These are phyloP conservation scores for Acanthococcus lagerstroemiae DNA, from an alignment of 2,888 invertebrate species.

Conservation along the genomic window DNA sequence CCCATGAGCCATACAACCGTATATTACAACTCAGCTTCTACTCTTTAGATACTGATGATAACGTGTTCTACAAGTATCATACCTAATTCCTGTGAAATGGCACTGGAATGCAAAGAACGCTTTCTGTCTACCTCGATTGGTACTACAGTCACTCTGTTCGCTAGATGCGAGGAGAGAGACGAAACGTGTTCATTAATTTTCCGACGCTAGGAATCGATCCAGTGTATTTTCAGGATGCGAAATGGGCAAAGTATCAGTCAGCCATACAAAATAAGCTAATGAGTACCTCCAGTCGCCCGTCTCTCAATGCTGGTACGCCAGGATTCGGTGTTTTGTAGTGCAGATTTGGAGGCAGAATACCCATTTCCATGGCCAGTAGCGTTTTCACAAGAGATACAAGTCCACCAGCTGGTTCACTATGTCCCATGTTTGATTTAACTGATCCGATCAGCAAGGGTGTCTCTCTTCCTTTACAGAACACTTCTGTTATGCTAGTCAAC, in stretches of 20 bases:
- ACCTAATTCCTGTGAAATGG: no score
- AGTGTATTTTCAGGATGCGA: no score
- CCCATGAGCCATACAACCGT: no score
- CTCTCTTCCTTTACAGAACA: constrained; percentile 59
- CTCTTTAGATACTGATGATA: no score
- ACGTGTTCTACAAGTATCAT: no score
- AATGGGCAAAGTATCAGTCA: constrained; percentile 42
- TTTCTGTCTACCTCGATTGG: no score
- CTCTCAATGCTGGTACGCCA: constrained; percentile 76
- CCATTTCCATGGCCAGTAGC: constrained; percentile 83
- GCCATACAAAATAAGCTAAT: neutral
- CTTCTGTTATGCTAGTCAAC: constrained; percentile 82
- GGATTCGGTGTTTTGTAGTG: constrained; percentile 79
- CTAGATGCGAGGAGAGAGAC: neutral
- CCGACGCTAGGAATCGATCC: no score
- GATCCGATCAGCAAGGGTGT: constrained; percentile 83
- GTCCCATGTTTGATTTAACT: constrained; percentile 98
- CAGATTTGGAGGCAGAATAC: constrained; percentile 82
- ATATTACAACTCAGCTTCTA: no score
- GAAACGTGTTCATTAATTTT: neutral
- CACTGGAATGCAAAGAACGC: no score
- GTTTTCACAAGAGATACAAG: constrained; percentile 84
- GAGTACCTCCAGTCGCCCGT: constrained; percentile 70
- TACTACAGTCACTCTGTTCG: no score
- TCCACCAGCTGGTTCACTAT: constrained; percentile 88